Base-by-base conservation (phyloP, 1,140 invertebrate species). In the Lerema accius region DNA sequence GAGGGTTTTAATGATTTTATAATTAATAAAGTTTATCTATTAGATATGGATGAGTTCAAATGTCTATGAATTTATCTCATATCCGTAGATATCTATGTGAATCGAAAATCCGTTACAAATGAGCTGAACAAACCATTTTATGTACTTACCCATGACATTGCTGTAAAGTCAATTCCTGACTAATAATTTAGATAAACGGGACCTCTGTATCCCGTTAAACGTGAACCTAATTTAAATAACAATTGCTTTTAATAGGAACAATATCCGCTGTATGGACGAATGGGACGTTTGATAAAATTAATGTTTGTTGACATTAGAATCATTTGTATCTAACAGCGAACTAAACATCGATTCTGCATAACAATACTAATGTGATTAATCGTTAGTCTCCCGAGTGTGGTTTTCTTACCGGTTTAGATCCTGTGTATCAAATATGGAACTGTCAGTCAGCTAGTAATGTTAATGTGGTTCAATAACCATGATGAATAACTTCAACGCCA, bases 401-500 rank as follows among this genome's bases (percentile, higher is more conserved):
- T 59, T 59, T 37, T 65, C 65, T 61, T 71, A 71, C 71, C 64
- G 59, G 71, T 69, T 69, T 71, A 67, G 61, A 69, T 62, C 72
- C 50, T 60, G 76, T 66, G 75, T 56, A 62, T 43, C 66, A 67
- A 75, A 78, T 73, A 78, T 73, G 72, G 64, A 73, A 74, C 65
- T 70, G 67, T 69, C 72, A 68, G 74, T 65, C 68, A 72, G 55
- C 40, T 43, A 49, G 58, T 68, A 69, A 72, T 78, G 77, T 81
- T 77, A 76, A 78, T 69, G 65, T 59, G 65, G 69, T 74, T 78
- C 65, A 76, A 80, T 79, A 77, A 73, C 65, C 69, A 71, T 82
- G 80, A 80, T 71, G 67, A 69, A 86, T 83, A 77, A 76, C 75
- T 72, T 76, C 69, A 63, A 51, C 59, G 67, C 78, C 81, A 73